Conservation (phyloP, 2,888 invertebrate species). For the Andricus curvator region DNA sequence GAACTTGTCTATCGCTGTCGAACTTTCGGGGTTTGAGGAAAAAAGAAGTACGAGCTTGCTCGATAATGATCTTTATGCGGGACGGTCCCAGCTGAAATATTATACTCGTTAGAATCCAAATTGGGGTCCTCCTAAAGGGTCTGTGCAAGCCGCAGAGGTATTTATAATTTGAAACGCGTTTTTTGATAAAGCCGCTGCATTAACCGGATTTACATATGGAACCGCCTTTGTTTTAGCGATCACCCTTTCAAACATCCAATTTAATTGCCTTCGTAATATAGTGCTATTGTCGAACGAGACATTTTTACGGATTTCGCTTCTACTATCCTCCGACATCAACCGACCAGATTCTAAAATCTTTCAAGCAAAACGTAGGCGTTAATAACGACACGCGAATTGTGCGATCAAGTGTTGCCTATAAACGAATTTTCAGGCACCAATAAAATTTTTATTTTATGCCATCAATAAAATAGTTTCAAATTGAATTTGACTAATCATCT, state of each 20-base stretch:
- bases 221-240: conserved; percentile 63
- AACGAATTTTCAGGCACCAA: neutral
- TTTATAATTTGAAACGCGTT: conserved; percentile 69
- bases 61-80: conserved; percentile 70
- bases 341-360: conserved; percentile 21
- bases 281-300: conserved; percentile 60
- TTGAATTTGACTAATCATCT: too few relatives aligned
- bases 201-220: conserved; percentile 70
- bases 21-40: conserved; percentile 35
- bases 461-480: neutral
- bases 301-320: conserved; percentile 37
- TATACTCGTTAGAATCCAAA: conserved; percentile 75
- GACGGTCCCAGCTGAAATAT: conserved; percentile 69
- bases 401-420: neutral
- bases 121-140: conserved; percentile 68
- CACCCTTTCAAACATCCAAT: conserved; percentile 63
- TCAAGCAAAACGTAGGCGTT: conserved; percentile 22
- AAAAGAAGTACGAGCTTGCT: conserved; percentile 35
- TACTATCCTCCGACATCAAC: neutral
- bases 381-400: neutral
- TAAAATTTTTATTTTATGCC: neutral
- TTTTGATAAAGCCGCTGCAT: conserved; percentile 64
- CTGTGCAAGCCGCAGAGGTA: conserved; percentile 57
- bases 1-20: conserved; percentile 40
- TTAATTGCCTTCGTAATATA: conserved; percentile 68